phyloP scores from a whole-genome alignment of 1,140 invertebrate genomes.

The Dufourea novaeangliae region DNA sequence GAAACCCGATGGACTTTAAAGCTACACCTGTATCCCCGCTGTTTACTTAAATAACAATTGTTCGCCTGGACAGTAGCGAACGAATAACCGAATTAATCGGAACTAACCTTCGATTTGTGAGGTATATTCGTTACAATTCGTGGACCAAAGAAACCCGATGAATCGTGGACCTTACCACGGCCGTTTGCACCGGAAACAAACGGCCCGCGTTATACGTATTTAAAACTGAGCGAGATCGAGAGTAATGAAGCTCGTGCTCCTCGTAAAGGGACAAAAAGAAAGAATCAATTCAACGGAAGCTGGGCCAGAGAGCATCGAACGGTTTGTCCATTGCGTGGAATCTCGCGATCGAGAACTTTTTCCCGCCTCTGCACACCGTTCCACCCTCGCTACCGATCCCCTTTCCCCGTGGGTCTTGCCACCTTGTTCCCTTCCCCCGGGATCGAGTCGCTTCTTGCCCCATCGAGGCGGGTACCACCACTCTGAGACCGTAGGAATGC shows the following conservation, averaged over 20 bases:
- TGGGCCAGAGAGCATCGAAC: neutral
- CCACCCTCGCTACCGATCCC: constrained; percentile 46
- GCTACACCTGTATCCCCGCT: neutral
- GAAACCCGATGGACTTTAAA: neutral
- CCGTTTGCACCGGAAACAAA: neutral
- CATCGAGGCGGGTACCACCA: constrained; percentile 38
- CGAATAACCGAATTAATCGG: neutral
- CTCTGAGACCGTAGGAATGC: constrained; percentile 59
- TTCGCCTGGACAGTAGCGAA: no score
- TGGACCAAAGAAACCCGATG: neutral
- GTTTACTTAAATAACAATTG: neutral
- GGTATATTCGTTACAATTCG: neutral
- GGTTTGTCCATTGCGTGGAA: neutral
- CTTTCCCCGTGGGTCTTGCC: no score
- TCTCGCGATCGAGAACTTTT: constrained; percentile 46
- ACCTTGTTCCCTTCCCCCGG: constrained; percentile 28
- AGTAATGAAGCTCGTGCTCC: neutral
- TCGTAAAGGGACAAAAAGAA: neutral
- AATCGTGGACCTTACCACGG: no score
- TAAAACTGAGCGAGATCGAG: neutral
- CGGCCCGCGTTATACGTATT: constrained; percentile 2
- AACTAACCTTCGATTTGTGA: neutral
- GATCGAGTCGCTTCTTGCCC: constrained; percentile 36
- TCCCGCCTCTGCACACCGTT: constrained; percentile 51
- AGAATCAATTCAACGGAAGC: neutral